Conservation (phyloP, 2,797 vertebrate species). For the Graptemys geographica region DNA sequence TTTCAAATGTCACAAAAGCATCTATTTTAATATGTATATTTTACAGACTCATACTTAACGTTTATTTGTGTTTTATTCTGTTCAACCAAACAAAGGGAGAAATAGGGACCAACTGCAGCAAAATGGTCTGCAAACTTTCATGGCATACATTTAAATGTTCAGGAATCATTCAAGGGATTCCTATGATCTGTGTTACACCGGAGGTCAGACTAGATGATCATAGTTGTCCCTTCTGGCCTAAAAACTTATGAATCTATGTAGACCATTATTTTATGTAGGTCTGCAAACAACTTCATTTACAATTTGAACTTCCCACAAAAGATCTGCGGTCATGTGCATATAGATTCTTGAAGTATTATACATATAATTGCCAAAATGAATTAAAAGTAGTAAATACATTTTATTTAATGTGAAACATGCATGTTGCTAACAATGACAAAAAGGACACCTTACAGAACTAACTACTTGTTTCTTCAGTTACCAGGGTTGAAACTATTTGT, state of each 20-base stretch:
- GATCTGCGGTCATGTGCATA: not conserved
- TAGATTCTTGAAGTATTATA: not conserved
- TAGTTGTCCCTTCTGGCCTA: too few relatives aligned
- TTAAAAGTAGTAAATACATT: not conserved
- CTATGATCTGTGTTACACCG: not conserved
- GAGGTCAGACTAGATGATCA: too few relatives aligned
- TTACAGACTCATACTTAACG: fast-evolving
- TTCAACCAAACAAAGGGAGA: not conserved
- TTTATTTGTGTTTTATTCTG: not conserved
- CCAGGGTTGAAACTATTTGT: not conserved
- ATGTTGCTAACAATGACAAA: not conserved
- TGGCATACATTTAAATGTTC: not conserved
- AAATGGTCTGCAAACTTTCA: not conserved
- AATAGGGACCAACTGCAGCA: not conserved
- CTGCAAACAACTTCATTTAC: not conserved
- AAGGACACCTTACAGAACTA: not conserved
- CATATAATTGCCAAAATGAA: not conserved
- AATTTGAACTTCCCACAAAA: not conserved
- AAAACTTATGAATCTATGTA: not conserved
- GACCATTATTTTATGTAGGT: not conserved
- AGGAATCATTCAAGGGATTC: not conserved
- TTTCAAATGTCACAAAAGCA: not conserved
- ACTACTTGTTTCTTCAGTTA: not conserved
- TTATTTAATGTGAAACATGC: conserved; percentile 9
- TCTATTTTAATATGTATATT: not conserved